Conservation (phyloP, 1,140 invertebrate genomes). For the Drosophila leontia region DNA sequence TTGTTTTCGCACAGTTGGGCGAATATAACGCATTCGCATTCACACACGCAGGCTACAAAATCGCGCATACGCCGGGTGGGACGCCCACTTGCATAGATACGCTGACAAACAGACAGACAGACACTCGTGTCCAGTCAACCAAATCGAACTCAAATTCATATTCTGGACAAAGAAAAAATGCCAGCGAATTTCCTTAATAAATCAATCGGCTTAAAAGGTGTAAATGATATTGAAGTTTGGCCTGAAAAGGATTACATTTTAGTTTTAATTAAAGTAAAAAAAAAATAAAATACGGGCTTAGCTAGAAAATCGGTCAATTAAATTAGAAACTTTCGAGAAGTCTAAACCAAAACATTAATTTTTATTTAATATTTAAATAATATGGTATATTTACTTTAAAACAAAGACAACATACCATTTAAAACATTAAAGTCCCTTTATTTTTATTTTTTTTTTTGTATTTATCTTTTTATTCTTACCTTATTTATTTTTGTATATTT, state of each 20-base stretch:
- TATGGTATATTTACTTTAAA: neutral
- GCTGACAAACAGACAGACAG: neutral
- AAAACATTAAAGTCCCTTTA: neutral
- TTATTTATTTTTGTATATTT: neutral
- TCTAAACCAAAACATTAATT: too few species aligned
- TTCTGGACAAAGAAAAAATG: constrained; percentile 12
- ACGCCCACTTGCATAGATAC: constrained; percentile 9
- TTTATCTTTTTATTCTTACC: neutral
- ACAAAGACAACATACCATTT: neutral
- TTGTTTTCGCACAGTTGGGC: constrained; percentile 57
- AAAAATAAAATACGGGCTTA: neutral
- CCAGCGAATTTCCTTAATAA: constrained; percentile 3
- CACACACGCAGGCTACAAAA: constrained; percentile 31
- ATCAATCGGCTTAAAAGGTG: constrained; percentile 15
- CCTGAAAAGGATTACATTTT: neutral
- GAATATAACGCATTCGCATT: constrained; percentile 46
- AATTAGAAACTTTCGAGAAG: too few species aligned
- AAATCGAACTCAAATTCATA: constrained; percentile 22
- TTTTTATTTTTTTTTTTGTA: neutral
- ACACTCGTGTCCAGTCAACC: constrained; percentile 31
- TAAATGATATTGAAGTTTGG: constrained; percentile 9
- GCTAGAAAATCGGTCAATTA: neutral
- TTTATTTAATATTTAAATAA: too few species aligned
- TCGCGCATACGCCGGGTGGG: constrained; percentile 8
- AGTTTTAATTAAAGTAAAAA: neutral